phyloP scores from a whole-genome alignment of 2,888 invertebrate genomes.

The Pachycephus smyrnensis region DNA sequence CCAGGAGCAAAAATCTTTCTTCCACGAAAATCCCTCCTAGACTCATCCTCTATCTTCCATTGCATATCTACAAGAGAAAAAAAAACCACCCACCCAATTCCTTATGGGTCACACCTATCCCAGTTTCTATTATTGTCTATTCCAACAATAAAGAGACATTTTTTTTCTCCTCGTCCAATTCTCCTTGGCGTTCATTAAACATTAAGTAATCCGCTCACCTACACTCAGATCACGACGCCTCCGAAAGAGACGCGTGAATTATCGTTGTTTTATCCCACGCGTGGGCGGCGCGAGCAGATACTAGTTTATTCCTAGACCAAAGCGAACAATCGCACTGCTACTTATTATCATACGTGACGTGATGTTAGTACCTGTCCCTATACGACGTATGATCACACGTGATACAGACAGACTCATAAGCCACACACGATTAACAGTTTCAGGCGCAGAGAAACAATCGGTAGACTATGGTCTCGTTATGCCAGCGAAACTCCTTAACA shows the following conservation, averaged over 20 bases:
- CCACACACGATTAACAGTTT: too few species aligned
- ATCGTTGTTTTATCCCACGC: conserved; percentile 3
- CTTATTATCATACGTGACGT: conserved; percentile 17
- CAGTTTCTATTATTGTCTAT: not conserved
- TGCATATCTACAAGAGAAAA: not conserved
- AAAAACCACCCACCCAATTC: not conserved
- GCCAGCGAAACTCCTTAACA: too few species aligned
- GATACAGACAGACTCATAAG: not conserved
- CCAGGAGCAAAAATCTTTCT: not conserved
- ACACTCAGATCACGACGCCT: not conserved
- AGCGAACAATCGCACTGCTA: conserved; percentile 8
- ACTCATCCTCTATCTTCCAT: not conserved
- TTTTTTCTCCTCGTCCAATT: not conserved
- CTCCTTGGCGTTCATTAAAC: not conserved
- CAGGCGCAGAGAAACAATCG: too few species aligned
- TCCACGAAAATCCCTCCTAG: not conserved
- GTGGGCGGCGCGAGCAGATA: not conserved
- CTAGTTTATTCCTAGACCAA: not conserved
- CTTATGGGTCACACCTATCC: not conserved
- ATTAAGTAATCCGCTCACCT: conserved; percentile 5
- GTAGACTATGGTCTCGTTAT: not conserved
- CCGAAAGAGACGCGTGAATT: not conserved
- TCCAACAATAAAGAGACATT: not conserved
- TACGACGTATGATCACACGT: not conserved
- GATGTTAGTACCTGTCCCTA: not conserved